Evolutionary conservation across 2,888 invertebrate genomes (phyloP).

Genomic region (Xylota sylvarum): DNA sequence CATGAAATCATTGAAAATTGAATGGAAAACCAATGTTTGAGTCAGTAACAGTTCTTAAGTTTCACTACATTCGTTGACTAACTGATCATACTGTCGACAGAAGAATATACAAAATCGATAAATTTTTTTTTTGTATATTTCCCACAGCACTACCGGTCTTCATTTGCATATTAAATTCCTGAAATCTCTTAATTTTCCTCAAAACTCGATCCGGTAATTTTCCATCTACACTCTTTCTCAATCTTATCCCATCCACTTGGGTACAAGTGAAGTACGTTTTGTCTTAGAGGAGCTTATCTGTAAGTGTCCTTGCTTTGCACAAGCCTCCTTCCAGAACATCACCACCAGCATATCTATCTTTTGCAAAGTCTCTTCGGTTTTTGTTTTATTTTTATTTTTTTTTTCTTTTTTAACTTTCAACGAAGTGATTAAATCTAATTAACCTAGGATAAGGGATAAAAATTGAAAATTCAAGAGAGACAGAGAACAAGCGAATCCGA

Average conservation of each 20-base stretch:
- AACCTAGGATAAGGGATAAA: slow-evolving; percentile 65
- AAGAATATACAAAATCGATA: too few species aligned
- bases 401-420: slow-evolving; percentile 25
- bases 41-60: too few species aligned
- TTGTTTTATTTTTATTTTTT: slow-evolving; percentile 2
- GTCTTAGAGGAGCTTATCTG: slow-evolving; percentile 7
- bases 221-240: slow-evolving; percentile 1
- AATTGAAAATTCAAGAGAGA: slow-evolving; percentile 56
- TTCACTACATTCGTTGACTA: too few species aligned
- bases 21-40: too few species aligned
- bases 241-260: slow-evolving; percentile 13
- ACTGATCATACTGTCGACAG: too few species aligned
- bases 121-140: too few species aligned
- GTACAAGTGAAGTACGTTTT: not conserved
- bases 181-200: not conserved
- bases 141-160: not conserved
- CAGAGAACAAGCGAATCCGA: slow-evolving; percentile 38
- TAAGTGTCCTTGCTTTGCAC: slow-evolving; percentile 25
- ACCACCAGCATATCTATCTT: slow-evolving; percentile 21
- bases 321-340: slow-evolving; percentile 17
- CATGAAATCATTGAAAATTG: too few species aligned
- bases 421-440: slow-evolving; percentile 73
- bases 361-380: not conserved
- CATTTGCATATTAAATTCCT: not conserved
- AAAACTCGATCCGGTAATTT: slow-evolving; percentile 26